Conservation (phyloP, 2,888 invertebrate genomes). For the Aromia moschata region DNA sequence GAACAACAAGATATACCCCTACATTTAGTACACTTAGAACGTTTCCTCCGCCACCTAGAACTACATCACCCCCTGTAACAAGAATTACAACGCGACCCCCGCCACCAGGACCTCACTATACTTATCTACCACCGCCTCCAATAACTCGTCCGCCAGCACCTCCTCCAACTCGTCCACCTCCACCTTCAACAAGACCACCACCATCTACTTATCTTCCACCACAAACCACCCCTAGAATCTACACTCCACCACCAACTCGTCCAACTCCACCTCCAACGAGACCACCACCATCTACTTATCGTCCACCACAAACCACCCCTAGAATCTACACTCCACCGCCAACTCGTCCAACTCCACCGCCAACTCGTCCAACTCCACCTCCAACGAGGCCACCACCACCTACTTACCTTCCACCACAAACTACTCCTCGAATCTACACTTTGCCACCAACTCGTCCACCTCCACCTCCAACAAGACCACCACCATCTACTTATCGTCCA, state of each 20-base stretch:
- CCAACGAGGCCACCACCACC: neutral
- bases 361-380: neutral
- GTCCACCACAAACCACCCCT: too few relatives aligned
- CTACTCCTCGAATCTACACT: neutral
- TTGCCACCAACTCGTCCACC: neutral
- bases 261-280: neutral
- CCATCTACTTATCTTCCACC: neutral
- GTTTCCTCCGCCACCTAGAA: neutral
- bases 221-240: neutral
- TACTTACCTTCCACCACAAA: neutral
- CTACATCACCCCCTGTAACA: neutral
- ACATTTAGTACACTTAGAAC: neutral
- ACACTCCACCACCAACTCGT: too few relatives aligned
- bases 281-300: too few relatives aligned
- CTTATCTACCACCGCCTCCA: neutral
- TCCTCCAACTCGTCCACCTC: neutral
- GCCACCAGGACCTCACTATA: neutral
- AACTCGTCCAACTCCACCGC: neutral
- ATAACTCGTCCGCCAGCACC: neutral
- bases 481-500: neutral
- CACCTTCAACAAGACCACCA: neutral
- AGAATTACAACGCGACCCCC: neutral
- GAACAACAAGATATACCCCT: slow-evolving; percentile 1
- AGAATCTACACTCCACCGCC: neutral
- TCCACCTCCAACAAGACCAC: neutral